Percentiles rank a stretch among this genome's conserved stretches.
These are phyloP conservation scores for Zingel zingel DNA, from an alignment of 2,113 vertebrate species.

Conservation along the genomic window DNA sequence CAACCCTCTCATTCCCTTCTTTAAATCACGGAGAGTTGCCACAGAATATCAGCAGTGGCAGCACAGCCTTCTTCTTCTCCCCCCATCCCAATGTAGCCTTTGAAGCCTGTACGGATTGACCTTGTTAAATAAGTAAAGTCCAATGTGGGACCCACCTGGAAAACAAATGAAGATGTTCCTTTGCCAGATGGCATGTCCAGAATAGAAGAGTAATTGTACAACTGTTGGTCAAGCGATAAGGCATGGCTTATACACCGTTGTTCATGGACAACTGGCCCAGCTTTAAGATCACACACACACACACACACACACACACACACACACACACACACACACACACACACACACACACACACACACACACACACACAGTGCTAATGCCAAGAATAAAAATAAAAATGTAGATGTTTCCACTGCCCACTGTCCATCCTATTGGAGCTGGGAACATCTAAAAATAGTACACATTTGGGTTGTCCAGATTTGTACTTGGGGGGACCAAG, in stretches of 20 bases:
- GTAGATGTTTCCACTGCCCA: neutral
- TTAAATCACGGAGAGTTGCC: slow-evolving; percentile 45
- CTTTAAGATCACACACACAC: slow-evolving; percentile 27
- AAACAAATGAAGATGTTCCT: slow-evolving; percentile 72
- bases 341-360: neutral
- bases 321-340: slow-evolving; percentile 5
- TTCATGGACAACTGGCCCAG: slow-evolving; percentile 24
- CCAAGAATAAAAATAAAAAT: neutral
- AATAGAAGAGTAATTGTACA: slow-evolving; percentile 46
- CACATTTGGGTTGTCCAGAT: neutral
- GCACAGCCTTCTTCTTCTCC: neutral
- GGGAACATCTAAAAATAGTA: slow-evolving; percentile 12
- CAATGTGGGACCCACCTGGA: slow-evolving; percentile 67
- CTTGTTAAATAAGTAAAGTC: slow-evolving; percentile 81
- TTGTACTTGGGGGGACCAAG: neutral
- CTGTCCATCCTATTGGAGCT: slow-evolving; percentile 8
- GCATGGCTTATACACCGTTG: slow-evolving; percentile 20
- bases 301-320: slow-evolving; percentile 5
- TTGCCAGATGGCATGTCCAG: slow-evolving; percentile 52
- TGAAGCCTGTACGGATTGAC: slow-evolving; percentile 74
- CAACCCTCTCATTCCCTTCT: slow-evolving; percentile 14
- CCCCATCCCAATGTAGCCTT: slow-evolving; percentile 47
- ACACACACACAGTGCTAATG: neutral
- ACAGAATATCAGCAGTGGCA: slow-evolving; percentile 48
- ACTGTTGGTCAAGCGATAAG: slow-evolving; percentile 35